Evolutionary conservation across 2,888 invertebrate species (phyloP).

Genomic region (Neuroscelio doddi): DNA sequence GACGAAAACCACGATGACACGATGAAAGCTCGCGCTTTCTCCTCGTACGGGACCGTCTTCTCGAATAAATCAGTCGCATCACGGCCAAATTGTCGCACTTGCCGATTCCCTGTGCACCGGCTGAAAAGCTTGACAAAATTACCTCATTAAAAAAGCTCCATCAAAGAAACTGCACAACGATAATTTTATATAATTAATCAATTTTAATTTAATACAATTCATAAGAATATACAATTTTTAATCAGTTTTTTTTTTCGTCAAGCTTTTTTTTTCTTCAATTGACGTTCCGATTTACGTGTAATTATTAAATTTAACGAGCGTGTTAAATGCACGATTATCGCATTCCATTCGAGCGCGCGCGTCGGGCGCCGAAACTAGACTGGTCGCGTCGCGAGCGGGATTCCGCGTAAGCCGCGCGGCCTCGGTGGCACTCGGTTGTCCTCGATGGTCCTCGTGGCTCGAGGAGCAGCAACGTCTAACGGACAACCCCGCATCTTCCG

Average conservation of each 20-base stretch:
- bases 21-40: constrained; percentile 34
- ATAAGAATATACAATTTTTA: too few relatives aligned
- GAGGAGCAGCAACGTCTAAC: constrained; percentile 15
- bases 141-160: neutral
- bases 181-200: too few relatives aligned
- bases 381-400: constrained; percentile 51
- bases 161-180: neutral
- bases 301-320: neutral
- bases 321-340: constrained; percentile 10
- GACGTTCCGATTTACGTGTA: neutral
- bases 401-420: constrained; percentile 50
- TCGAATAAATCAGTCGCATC: constrained; percentile 46
- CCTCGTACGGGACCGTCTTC: constrained; percentile 41
- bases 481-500: constrained; percentile 31
- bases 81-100: constrained; percentile 25
- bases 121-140: neutral
- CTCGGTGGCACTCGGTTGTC: constrained; percentile 50
- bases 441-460: constrained; percentile 51
- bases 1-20: constrained; percentile 39
- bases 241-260: too few relatives aligned
- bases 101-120: constrained; percentile 3
- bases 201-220: too few relatives aligned
- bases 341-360: constrained; percentile 33
- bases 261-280: too few relatives aligned
- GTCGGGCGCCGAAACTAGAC: constrained; percentile 54